These are phyloP conservation scores for Sinella curviseta DNA, from an alignment of 1,140 invertebrate species.

Conservation along the genomic window DNA sequence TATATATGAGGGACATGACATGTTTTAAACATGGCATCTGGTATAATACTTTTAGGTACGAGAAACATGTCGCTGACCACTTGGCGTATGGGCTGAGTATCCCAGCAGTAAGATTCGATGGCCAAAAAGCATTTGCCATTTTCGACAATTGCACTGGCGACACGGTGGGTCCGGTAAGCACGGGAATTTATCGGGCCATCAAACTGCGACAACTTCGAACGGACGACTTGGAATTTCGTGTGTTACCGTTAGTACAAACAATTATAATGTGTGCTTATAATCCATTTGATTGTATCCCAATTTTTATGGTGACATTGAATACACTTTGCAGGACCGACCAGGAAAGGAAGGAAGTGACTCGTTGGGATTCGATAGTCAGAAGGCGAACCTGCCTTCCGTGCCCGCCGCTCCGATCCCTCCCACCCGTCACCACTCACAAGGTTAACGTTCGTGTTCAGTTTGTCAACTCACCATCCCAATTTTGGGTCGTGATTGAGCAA, in stretches of 20 bases:
- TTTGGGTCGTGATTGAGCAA: slow-evolving; percentile 37
- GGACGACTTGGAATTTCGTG: background rate
- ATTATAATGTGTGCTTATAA: no score
- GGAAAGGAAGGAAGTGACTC: background rate
- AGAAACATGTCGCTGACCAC: slow-evolving; percentile 35
- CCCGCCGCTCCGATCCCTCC: background rate
- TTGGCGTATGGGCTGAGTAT: slow-evolving; percentile 31
- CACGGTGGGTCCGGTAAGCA: slow-evolving; percentile 43
- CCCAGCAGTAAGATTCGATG: slow-evolving; percentile 41
- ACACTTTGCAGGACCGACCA: slow-evolving; percentile 24
- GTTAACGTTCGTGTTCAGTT: background rate
- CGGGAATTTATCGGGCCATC: slow-evolving; percentile 39
- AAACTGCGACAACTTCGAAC: slow-evolving; percentile 36
- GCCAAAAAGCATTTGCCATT: slow-evolving; percentile 41
- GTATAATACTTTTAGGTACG: slow-evolving; percentile 30
- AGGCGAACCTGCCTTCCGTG: background rate
- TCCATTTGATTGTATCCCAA: no score
- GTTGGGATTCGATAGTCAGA: background rate
- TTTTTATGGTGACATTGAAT: no score
- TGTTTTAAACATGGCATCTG: background rate
- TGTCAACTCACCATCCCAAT: slow-evolving; percentile 40
- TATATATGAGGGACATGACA: background rate
- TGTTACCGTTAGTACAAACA: slow-evolving; percentile 25
- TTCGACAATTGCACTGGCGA: slow-evolving; percentile 38
- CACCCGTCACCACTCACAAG: background rate